Conservation (phyloP, 2,797 vertebrate species). For the Sebastes trivittatus region DNA sequence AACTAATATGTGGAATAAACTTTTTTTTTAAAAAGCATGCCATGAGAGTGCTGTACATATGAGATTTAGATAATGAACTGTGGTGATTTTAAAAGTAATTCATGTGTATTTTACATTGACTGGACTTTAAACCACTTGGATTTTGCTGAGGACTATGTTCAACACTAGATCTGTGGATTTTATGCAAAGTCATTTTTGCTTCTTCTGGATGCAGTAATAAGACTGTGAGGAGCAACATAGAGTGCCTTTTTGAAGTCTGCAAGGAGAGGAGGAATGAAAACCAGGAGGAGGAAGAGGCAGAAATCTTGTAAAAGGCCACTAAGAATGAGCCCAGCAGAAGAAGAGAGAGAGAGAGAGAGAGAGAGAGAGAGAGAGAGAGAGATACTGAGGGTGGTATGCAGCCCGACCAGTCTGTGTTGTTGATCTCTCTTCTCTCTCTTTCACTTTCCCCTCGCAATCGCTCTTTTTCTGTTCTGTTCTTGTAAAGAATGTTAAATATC, state of each 20-base stretch:
- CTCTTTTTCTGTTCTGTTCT: background rate
- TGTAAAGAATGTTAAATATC: slow-evolving; percentile 37
- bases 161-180: slow-evolving; percentile 51
- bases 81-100: slow-evolving; percentile 51
- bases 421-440: background rate
- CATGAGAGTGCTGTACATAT: slow-evolving; percentile 62
- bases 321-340: background rate
- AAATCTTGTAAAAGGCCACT: slow-evolving; percentile 34
- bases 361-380: background rate
- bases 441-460: background rate
- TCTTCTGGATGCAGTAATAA: slow-evolving; percentile 30
- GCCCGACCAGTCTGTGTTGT: slow-evolving; percentile 34
- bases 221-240: slow-evolving; percentile 8
- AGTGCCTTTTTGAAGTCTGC: slow-evolving; percentile 17
- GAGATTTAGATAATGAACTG: slow-evolving; percentile 41
- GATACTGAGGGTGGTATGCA: slow-evolving; percentile 40
- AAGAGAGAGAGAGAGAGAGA: background rate
- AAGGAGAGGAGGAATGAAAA: slow-evolving; percentile 22
- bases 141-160: slow-evolving; percentile 11
- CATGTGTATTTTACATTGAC: slow-evolving; percentile 36
- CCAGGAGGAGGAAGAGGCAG: slow-evolving; percentile 1
- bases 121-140: slow-evolving; percentile 66
- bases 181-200: slow-evolving; percentile 20
- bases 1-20: slow-evolving; percentile 40
- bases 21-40: slow-evolving; percentile 31